A percentile compares a stretch with the other conserved stretches of the same genome.
Evolutionary conservation across 2,797 vertebrate genomes (phyloP).

Genomic region (Fistularia commersonii): DNA sequence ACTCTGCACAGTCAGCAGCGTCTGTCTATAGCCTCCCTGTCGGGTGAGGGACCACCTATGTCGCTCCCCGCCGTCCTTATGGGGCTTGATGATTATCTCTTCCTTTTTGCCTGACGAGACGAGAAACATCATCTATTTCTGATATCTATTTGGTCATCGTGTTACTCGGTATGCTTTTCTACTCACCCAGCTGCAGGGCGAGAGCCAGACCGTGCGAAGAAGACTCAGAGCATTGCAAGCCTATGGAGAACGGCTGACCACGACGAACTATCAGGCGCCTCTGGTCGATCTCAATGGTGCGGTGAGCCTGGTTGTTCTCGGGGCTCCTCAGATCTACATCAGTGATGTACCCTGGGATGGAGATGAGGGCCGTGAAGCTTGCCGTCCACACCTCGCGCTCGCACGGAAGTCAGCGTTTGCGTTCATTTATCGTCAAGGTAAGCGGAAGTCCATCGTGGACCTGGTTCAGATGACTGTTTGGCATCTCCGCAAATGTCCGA

Average conservation of each 20-base stretch:
- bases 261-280: constrained; percentile 73
- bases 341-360: constrained; percentile 44
- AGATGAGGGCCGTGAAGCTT: neutral
- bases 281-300: constrained; percentile 69
- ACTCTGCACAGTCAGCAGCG: constrained; percentile 70
- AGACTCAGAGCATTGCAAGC: constrained; percentile 45
- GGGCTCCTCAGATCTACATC: constrained; percentile 64
- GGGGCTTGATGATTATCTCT: constrained; percentile 60
- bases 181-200: constrained; percentile 74
- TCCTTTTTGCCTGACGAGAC: constrained; percentile 55
- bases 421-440: no score
- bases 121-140: neutral
- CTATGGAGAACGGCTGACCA: constrained; percentile 72
- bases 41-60: constrained; percentile 73
- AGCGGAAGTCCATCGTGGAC: no score
- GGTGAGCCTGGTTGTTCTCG: constrained; percentile 73
- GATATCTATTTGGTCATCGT: neutral
- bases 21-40: constrained; percentile 54
- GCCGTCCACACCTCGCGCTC: no score
- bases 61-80: constrained; percentile 18
- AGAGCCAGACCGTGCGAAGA: constrained; percentile 59
- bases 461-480: no score
- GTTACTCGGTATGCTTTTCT: neutral
- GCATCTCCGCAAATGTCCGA: no score
- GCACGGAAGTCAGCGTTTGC: neutral